Evolutionary conservation across 2,888 invertebrate genomes (phyloP), one percentile per base, ranked within the genome.

Genomic region (Eristalis pertinax): DNA sequence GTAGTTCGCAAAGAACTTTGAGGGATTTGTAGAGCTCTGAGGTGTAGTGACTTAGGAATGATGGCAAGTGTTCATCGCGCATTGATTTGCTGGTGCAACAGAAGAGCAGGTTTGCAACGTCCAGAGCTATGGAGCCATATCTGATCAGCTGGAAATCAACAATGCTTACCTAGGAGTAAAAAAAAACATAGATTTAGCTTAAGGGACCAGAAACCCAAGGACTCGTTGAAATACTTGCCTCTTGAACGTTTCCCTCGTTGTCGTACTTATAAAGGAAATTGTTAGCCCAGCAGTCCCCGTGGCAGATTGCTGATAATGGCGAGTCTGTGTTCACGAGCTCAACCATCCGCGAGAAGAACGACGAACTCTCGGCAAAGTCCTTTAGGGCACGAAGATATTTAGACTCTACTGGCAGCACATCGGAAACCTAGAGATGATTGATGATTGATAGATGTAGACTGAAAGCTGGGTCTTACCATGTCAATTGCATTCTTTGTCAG

Each of bases 231-330:
- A 11, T 8, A 35, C 67, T 60, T 89, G 94, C 95, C 92, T 95
- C 95, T 74, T 94, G 92, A 70, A 95, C 94, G 76, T 94, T 93
- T 0, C 94, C 94, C 2, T 83, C 73, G n/a, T 0, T 56, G 5
- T 94, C 93, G 88, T 95, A 95, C 88, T 94, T 94, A 90, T 96
- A 96, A 26, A 96, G 91, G 90, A 96, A 94, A 91, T 96, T 96
- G 90, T 96, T 96, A 0, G 95, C 96, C 96, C 96, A 96, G 90
- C 96, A 96, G 89, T 96, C 96, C 0, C 96, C 96, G 89, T 96
- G 96, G 74, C 96, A 95, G 89, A 96, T 95, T 2, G 96, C 96
- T 0, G 96, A 95, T 62, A 96, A 91, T 0, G 95, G 95, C 58
- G 96, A 95, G 89, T 94, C 94, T 0, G 95, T 94, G 2, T 94